Evolutionary conservation across 2,797 vertebrate genomes (phyloP), one percentile per base, ranked within the genome.

Genomic region (Cyprinella venusta): DNA sequence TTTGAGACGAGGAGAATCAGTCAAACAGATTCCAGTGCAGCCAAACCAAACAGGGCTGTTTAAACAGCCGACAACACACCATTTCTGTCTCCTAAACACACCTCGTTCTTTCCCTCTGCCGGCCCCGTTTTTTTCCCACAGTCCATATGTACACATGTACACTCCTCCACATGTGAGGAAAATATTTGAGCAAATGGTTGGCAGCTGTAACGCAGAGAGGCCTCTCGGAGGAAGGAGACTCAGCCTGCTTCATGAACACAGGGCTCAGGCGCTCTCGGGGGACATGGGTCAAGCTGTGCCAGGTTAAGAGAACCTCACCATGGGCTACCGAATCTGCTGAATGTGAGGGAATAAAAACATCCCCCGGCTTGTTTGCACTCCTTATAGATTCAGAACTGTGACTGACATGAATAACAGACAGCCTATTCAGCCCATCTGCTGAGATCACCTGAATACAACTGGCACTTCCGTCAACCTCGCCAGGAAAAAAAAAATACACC

Each of bases 221-320:
- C 71, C 74, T 4, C 24, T 19, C 3, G 7, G 79, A 77, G 56
- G 64, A 33, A 21, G 42, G n/a, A 72, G 56, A 81, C 36, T 67
- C 78, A 38, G 63, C 6, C n/a, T 77, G 76, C 15, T 26, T 56
- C 26, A 56, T 69, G 52, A 85, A 83, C 30, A 81, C 52, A 45
- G 42, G 50, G 21, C 67, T 56, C 36, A 10, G 67, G 16, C 4
- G n/a, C 21, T 54, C 33, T 63, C 64, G 16, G 89, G 84, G 83
- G 87, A 88, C 89, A 84, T 89, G 76, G 90, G 90, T 92, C 91
- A 91, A 48, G 42, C 52, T 18, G 26, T 88, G 71, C 67, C 45
- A 76, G 61, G 54, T 77, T 79, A 76, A 69, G 85, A 83, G 74
- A 74, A 72, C 77, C 50, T 64, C 71, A 50, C 5, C 63, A 26